Evolutionary conservation across 2,888 invertebrate species (phyloP).

Genomic region (Apantesis nais): DNA sequence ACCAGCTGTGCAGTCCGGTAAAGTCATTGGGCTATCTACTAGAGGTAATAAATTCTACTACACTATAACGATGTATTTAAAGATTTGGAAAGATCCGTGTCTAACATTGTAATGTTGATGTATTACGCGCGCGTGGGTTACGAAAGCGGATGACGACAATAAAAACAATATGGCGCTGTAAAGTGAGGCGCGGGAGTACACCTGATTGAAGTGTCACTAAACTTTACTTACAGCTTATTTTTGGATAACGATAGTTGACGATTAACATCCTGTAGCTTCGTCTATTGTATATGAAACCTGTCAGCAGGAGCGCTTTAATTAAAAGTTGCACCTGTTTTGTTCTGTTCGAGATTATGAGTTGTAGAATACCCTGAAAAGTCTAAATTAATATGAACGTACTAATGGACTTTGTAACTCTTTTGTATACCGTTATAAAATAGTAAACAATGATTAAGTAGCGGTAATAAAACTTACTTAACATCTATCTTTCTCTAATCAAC

Average conservation of each 20-base stretch:
- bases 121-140: conserved; percentile 55
- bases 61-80: conserved; percentile 4
- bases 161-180: conserved; percentile 64
- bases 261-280: not conserved
- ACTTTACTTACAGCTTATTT: conserved; percentile 46
- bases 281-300: not conserved
- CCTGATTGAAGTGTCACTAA: conserved; percentile 60
- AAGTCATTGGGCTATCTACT: not conserved
- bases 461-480: not conserved
- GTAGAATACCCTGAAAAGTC: not conserved
- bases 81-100: conserved; percentile 24
- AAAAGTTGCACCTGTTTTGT: not conserved
- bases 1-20: not conserved
- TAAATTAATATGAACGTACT: no score
- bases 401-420: no score
- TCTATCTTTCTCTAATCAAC: not conserved
- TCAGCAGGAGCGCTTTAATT: not conserved
- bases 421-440: no score
- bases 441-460: not conserved
- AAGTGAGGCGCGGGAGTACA: conserved; percentile 52
- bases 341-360: not conserved
- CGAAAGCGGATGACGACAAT: conserved; percentile 68
- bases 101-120: conserved; percentile 47
- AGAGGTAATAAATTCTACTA: not conserved
- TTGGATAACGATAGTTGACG: conserved; percentile 35